A percentile compares a stretch with the other conserved stretches of the same genome.
Evolutionary conservation across 2,888 invertebrate genomes (phyloP).

Genomic region (Amiota mariae): DNA sequence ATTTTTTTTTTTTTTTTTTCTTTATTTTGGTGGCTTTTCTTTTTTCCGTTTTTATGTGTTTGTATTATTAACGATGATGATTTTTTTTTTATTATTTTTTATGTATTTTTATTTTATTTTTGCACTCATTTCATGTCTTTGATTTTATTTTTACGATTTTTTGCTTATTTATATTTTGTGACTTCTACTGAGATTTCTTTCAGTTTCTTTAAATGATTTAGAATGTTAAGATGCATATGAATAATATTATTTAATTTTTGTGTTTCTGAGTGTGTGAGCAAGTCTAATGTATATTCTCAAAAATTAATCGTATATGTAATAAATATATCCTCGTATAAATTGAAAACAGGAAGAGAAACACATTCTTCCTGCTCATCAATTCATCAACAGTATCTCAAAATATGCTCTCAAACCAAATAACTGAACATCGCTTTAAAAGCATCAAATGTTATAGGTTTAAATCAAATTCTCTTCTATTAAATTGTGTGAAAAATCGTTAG

Average conservation of each 20-base stretch:
- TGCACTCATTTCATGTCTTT: slow-evolving; percentile 27
- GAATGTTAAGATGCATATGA: neutral
- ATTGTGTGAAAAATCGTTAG: slow-evolving; percentile 57
- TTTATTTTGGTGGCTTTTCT: slow-evolving; percentile 35
- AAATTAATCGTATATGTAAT: slow-evolving; percentile 38
- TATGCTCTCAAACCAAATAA: too few species aligned
- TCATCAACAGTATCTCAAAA: too few species aligned
- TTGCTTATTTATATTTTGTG: slow-evolving; percentile 17
- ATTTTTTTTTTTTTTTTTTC: slow-evolving; percentile 38
- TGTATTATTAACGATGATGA: slow-evolving; percentile 18
- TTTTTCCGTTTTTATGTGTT: slow-evolving; percentile 5
- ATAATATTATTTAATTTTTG: slow-evolving; percentile 31
- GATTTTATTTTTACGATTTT: slow-evolving; percentile 50
- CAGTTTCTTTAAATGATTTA: too few species aligned
- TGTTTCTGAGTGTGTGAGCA: slow-evolving; percentile 36
- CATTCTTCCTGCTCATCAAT: too few species aligned
- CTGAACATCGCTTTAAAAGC: too few species aligned
- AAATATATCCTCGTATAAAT: neutral
- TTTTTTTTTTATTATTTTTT: slow-evolving; percentile 46
- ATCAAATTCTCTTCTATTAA: slow-evolving; percentile 58
- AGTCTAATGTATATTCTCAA: neutral
- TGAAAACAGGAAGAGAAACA: too few species aligned
- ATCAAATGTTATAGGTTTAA: slow-evolving; percentile 2
- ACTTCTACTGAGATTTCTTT: slow-evolving; percentile 20
- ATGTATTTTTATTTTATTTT: slow-evolving; percentile 33